Conservation (phyloP, 30 jellyfish, hydroid and myxozoan species). For the Nemopilema nomurai region DNA sequence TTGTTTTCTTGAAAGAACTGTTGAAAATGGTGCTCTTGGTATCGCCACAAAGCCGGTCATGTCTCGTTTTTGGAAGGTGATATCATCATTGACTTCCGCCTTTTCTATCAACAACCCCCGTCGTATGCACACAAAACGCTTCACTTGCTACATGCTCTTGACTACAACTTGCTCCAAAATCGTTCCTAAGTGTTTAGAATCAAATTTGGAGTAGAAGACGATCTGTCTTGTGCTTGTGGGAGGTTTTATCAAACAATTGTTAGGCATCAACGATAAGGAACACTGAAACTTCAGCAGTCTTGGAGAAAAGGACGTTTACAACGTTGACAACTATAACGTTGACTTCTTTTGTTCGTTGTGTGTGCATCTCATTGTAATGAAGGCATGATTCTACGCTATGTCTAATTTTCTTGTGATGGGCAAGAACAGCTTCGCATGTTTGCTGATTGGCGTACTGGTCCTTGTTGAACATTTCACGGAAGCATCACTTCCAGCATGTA, state of each 20-base stretch:
- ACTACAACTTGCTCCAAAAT: neutral
- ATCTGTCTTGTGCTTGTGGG: neutral
- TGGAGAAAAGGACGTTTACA: neutral
- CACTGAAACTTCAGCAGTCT: neutral
- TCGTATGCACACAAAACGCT: neutral
- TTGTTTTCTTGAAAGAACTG: neutral
- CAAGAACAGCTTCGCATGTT: neutral
- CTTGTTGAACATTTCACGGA: neutral
- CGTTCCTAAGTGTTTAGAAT: too few species aligned
- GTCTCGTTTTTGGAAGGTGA: too few species aligned
- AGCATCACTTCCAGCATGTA: slow-evolving; percentile 29
- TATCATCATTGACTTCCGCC: neutral
- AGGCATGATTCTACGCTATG: neutral
- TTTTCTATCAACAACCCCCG: neutral
- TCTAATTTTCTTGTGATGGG: neutral
- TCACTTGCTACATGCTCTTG: neutral
- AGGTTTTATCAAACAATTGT: too few species aligned
- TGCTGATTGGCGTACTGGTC: neutral
- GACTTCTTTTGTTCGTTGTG: neutral
- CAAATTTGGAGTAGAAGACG: neutral
- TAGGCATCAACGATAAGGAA: too few species aligned
- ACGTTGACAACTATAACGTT: too few species aligned
- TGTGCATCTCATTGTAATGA: neutral
- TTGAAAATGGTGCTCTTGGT: neutral
- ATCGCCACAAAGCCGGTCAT: neutral